Evolutionary conservation across 2,113 vertebrate species (phyloP), one percentile per base, ranked within the genome.

Genomic region (Cromileptes altivelis): DNA sequence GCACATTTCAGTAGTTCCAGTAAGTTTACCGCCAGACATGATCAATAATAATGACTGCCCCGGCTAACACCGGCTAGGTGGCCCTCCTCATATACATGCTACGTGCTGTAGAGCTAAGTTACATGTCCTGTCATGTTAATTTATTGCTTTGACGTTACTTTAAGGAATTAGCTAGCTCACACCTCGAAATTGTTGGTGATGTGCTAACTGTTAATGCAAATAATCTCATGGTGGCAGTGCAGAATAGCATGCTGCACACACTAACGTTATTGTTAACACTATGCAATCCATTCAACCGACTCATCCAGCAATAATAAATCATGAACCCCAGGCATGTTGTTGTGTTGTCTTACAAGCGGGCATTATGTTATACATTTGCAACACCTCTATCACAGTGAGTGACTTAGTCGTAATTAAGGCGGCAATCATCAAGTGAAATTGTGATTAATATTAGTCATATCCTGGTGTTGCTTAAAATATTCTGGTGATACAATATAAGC

Each of bases 11-110:
- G 80, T 84, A 92, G 78, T 93, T 91, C 78, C 80, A 85, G 93
- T 93, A 94, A 94, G 93, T 94, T 94, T 88, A 92, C 87, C 85
- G 82, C 84, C 83, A 90, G 78, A 90, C 88, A 47, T 73, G 75
- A 85, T 77, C 89, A 87, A 84, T 87, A 82, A 75, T 33, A 70
- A 76, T 67, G 69, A 85, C 70, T 72, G 82, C 86, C 89, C 78
- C 85, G 70, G 92, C 92, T 94, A 91, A 88, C 86, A 47, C 73
- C n/a, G 84, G 92, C 91, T 91, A 78, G 79, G 75, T 86, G 86
- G 87, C 89, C 87, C 86, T 8, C 68, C 55, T 74, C 62, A 67
- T 19, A 58, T 17, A 52, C 70, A 30, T 15, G 75, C 73, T 68
- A 71, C 2, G 64, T 62, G 63, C 72, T 60, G 21, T 15, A 1